Evolutionary conservation across 1,140 invertebrate genomes (phyloP), one percentile per base, ranked within the genome.

Genomic region (Brachionus asplanchnoidis): DNA sequence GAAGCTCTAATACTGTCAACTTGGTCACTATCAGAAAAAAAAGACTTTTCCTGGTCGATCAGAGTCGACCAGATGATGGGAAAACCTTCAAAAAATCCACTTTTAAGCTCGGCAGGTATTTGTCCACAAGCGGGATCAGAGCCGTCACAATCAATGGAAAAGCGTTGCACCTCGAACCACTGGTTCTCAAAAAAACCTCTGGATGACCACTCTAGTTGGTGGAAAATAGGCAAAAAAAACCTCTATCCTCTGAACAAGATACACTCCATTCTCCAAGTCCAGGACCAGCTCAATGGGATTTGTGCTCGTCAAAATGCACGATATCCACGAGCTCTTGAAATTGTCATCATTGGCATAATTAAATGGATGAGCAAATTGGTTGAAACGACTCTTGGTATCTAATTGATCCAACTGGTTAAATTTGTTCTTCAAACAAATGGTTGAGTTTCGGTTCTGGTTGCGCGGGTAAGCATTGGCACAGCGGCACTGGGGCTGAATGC

Each of bases 401-500:
- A 82, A 44, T 66, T 40, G 28, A 42, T 60, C 53, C 53, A 60
- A 28, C 12, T 11, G 2, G 11, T 12, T 23, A 28, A 44, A 42
- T 23, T 42, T 68, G 42, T 82, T 82, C 40, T 42, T 60, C 23
- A 82, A 17, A 82, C 79, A 82, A 42, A 46, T 28, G n/a, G 40
- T 68, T 14, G 79, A 82, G n/a, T 82, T 60, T 23, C 36, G n/a
- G 28, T 82, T 68, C 14, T 26, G 12, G 26, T 82, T 82, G 32
- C 79, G 50, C 17, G 79, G 79, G n/a, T 65, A 82, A 36, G 32
- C 79, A 68, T 82, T 82, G 7, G 79, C 28, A 65, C 79, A 82
- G 9, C 79, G 50, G 42, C 79, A 82, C 14, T 82, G 28, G 11
- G 79, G 26, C 40, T 82, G 8, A 65, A 82, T 82, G 7, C 42